Base-by-base conservation (phyloP, 2,797 vertebrate genomes). In the Paratrypauchen microcephalus region DNA sequence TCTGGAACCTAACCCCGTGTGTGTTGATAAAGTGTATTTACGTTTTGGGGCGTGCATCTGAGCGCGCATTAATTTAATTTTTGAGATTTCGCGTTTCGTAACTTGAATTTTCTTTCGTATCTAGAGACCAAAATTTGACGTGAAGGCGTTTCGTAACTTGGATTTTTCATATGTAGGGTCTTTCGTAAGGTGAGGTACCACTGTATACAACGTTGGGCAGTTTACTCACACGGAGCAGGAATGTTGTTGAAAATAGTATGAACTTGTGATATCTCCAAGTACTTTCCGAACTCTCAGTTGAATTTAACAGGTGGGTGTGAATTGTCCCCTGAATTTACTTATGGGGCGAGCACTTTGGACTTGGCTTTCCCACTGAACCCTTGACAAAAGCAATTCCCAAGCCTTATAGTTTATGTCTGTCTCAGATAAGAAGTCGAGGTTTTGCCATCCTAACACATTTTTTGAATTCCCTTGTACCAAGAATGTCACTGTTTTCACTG, bases 241-340 rank as follows among this genome's bases (percentile, higher is more conserved):
- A 65, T 13, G 12, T 58, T 63, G 65, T 73, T 76, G 68, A 67
- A 76, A 73, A 74, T 84, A 70, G 60, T 66, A 56, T 7, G 0
- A 55, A 62, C 36, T 36, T 2, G 5, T 47, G 75, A 70, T 62
- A 65, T 75, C 68, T 39, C 2, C 0, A 68, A 47, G 15, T 39
- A 26, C 30, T 72, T 56, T 66, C 56, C 26, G 7, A 61, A 47
- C 68, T 24, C 60, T 63, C 54, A 15, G 75, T 68, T 74, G 84
- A 85, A 84, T 88, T 74, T 86, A 39, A 78, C 86, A 75, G 60
- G 59, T 69, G 12, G 3, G 63, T 82, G 86, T 52, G n/a, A 72
- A 65, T 30, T 47, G 55, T 69, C 65, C 5, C 50, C 32, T 15
- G 30, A 66, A 58, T 24, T 56, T 76, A 70, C 54, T 65, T 41